phyloP scores from a whole-genome alignment of 2,113 vertebrate species.

The Passer montanus region DNA sequence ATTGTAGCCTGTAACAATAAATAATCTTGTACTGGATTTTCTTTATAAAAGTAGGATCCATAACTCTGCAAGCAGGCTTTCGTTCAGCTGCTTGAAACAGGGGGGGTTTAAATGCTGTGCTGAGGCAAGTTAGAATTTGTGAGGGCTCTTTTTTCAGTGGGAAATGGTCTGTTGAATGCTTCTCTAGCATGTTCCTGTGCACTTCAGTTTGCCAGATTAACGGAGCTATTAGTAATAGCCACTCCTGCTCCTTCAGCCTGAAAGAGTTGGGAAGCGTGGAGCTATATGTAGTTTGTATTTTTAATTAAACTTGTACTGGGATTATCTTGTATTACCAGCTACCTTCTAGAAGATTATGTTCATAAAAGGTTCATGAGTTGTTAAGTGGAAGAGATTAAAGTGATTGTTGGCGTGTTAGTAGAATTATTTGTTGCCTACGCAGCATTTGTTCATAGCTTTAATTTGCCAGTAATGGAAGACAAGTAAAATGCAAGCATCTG shows the following conservation, averaged over 20 bases:
- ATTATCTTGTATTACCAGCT: constrained; percentile 65
- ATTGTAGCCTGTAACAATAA: neutral
- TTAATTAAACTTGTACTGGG: constrained; percentile 68
- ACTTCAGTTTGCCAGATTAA: constrained; percentile 59
- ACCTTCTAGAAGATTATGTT: constrained; percentile 52
- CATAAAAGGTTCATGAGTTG: constrained; percentile 61
- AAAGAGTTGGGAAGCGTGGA: constrained; percentile 27
- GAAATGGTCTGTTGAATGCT: constrained; percentile 45
- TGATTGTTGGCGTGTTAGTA: constrained; percentile 22
- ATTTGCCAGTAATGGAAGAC: constrained; percentile 48
- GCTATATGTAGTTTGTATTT: constrained; percentile 44
- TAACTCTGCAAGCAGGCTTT: constrained; percentile 13
- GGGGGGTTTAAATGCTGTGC: neutral
- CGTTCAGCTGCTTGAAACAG: neutral
- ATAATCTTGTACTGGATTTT: constrained; percentile 20
- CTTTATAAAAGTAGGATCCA: neutral
- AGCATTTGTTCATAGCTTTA: constrained; percentile 35
- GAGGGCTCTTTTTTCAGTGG: neutral
- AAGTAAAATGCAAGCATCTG: constrained; percentile 11
- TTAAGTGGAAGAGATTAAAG: constrained; percentile 64
- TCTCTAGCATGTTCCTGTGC: constrained; percentile 14
- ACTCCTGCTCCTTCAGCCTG: constrained; percentile 29
- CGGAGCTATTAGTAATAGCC: constrained; percentile 50
- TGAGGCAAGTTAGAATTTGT: constrained; percentile 38
- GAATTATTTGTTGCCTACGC: constrained; percentile 46